Evolutionary conservation across 2,113 vertebrate genomes (phyloP).

Genomic region (Pitta sordida): DNA sequence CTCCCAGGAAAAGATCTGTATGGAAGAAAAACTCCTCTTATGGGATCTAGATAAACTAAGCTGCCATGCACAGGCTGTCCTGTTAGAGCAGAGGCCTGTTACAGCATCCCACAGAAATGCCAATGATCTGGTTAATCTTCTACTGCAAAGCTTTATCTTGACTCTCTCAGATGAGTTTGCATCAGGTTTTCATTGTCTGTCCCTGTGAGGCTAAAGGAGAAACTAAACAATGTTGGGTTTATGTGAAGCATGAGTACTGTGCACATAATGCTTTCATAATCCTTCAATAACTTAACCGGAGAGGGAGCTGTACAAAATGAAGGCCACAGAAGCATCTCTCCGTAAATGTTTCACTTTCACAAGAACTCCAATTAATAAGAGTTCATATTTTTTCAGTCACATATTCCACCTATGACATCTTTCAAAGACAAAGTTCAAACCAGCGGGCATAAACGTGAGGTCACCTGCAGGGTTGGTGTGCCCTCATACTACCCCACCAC

Average conservation of each 20-base stretch:
- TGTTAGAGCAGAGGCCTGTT: not conserved
- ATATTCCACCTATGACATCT: not conserved
- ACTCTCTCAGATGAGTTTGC: not conserved
- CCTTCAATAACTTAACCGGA: not conserved
- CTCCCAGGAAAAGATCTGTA: not conserved
- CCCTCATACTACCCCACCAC: accelerated
- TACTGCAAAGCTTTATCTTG: not conserved
- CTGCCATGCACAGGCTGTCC: not conserved
- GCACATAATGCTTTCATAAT: not conserved
- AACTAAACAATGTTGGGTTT: not conserved
- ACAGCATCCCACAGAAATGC: not conserved
- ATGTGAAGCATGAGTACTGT: not conserved
- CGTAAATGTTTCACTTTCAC: not conserved
- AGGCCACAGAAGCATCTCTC: not conserved
- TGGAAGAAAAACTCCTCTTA: not conserved
- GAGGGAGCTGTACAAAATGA: not conserved
- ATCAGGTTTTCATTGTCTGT: not conserved
- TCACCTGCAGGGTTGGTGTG: not conserved
- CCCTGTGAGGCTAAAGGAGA: not conserved
- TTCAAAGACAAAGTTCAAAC: not conserved
- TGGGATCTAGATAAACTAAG: not conserved
- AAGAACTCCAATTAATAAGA: not conserved
- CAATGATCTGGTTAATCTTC: not conserved
- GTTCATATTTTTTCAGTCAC: not conserved
- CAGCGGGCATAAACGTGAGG: not conserved